These are phyloP conservation scores for Drosophila yakuba DNA, from an alignment of 1,140 invertebrate genomes.

Conservation along the genomic window DNA sequence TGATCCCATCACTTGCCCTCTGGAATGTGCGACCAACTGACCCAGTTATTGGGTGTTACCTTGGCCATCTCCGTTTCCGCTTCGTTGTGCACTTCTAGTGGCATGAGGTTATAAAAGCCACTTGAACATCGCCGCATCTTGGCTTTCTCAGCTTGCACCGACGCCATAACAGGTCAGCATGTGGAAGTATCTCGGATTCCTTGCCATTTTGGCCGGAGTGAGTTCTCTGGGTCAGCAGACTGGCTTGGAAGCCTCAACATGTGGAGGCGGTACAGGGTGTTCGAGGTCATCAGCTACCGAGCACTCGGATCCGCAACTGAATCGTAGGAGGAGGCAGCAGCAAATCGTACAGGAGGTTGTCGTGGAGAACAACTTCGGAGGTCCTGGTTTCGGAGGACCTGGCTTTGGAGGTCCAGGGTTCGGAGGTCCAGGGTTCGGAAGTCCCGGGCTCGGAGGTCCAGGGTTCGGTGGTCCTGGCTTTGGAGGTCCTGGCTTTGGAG, in stretches of 20 bases:
- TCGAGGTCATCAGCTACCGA: background rate
- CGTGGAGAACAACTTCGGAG: conserved; percentile 19
- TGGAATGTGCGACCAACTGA: conserved; percentile 10
- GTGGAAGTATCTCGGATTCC: conserved; percentile 28
- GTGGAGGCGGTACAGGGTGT: background rate
- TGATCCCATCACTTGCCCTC: background rate
- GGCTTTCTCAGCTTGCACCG: conserved; percentile 10
- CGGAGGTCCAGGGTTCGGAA: background rate
- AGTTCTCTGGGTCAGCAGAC: background rate
- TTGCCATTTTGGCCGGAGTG: background rate
- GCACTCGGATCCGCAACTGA: background rate
- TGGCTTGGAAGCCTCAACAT: background rate
- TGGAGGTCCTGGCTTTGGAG: background rate
- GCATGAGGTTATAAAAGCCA: conserved; percentile 19
- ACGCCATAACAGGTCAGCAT: background rate
- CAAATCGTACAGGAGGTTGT: conserved; percentile 25
- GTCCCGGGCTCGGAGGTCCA: conserved; percentile 1
- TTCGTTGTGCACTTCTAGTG: conserved; percentile 10
- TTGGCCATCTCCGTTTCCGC: conserved; percentile 14
- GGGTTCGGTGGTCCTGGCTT: background rate
- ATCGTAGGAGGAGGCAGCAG: conserved; percentile 10
- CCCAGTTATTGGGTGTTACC: conserved; percentile 2
- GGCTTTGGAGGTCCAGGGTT: conserved; percentile 11
- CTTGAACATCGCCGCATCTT: conserved; percentile 1
- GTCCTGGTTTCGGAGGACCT: conserved; percentile 2